A percentile compares a stretch with the other conserved stretches of the same genome.
Conservation (phyloP, 2,888 invertebrate species). For the Timema cristinae region DNA sequence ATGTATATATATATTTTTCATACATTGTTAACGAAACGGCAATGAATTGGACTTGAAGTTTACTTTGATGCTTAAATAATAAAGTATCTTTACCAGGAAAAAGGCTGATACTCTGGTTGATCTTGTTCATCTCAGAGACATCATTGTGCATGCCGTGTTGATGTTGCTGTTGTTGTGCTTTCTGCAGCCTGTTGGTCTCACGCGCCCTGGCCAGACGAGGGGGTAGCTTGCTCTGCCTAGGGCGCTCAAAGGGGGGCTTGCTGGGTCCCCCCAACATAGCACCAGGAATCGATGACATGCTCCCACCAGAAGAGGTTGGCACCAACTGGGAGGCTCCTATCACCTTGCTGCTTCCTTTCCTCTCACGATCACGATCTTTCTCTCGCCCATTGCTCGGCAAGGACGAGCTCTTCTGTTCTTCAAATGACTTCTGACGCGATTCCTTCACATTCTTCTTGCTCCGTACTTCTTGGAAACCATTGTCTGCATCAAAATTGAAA, state of each 20-base stretch:
- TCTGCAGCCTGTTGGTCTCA: conserved; percentile 53
- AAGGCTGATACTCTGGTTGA: conserved; percentile 36
- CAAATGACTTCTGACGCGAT: conserved; percentile 36
- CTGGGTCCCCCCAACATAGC: conserved; percentile 9
- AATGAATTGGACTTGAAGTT: too few species aligned
- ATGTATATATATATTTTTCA: too few species aligned
- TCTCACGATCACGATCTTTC: conserved; percentile 36
- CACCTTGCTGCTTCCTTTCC: conserved; percentile 31
- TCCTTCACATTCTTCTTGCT: conserved; percentile 71
- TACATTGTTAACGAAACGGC: too few species aligned
- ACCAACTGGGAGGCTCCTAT: conserved; percentile 39
- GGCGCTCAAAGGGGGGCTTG: conserved; percentile 35
- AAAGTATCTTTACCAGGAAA: conserved; percentile 37
- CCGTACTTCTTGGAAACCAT: conserved; percentile 80
- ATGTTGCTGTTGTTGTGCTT: conserved; percentile 41
- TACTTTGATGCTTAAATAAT: too few species aligned
- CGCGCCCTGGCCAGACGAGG: conserved; percentile 76
- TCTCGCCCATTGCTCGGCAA: conserved; percentile 36
- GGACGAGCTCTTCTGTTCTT: conserved; percentile 34
- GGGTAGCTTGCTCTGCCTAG: conserved; percentile 61
- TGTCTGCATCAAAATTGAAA: conserved; percentile 46
- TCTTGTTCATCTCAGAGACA: conserved; percentile 37
- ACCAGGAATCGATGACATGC: too few species aligned
- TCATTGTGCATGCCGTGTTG: conserved; percentile 33
- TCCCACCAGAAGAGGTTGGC: conserved; percentile 28